Evolutionary conservation across 2,797 vertebrate species (phyloP).

Genomic region (Tragopan temminckii): DNA sequence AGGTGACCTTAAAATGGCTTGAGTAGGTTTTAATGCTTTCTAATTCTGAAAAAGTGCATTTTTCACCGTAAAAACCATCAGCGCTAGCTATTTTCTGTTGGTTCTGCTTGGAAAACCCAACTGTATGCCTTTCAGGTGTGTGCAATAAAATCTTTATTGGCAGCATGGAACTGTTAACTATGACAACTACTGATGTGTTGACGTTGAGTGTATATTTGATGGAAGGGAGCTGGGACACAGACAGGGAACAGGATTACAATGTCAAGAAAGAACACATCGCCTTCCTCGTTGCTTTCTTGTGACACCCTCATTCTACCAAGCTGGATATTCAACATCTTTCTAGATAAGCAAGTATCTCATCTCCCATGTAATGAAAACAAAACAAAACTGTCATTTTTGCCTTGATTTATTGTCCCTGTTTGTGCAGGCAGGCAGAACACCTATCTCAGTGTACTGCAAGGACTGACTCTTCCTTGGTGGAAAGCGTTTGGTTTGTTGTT

Average conservation of each 20-base stretch:
- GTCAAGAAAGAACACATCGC: neutral
- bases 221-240: neutral
- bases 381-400: neutral
- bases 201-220: neutral
- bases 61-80: neutral
- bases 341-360: neutral
- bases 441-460: neutral
- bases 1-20: neutral
- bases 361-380: neutral
- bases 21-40: constrained; percentile 21
- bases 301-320: neutral
- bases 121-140: neutral
- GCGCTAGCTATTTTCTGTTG: neutral
- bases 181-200: neutral
- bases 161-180: neutral
- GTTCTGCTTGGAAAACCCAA: neutral
- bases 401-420: constrained; percentile 1
- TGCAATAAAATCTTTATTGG: neutral
- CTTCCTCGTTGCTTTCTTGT: neutral
- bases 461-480: neutral
- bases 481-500: neutral
- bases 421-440: neutral
- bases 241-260: neutral
- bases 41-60: neutral
- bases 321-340: neutral